Conservation (phyloP, 2,888 invertebrate genomes). For the Pteria penguin region DNA sequence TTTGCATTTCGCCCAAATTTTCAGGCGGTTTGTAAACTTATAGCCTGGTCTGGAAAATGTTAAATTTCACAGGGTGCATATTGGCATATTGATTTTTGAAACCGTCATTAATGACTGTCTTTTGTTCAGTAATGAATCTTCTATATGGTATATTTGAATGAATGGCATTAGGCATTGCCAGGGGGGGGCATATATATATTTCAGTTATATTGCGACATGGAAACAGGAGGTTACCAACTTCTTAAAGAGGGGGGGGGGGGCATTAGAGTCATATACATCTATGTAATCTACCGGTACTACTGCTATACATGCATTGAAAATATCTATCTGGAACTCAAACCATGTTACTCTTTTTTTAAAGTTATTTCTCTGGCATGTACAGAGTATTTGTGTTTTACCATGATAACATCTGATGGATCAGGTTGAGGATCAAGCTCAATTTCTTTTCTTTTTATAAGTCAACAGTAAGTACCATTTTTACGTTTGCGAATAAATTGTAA, state of each 20-base stretch:
- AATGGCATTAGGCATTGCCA: slow-evolving; percentile 6
- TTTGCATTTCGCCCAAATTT: too few species aligned
- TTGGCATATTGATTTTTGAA: not conserved
- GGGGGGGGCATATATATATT: too few species aligned
- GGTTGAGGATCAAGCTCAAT: slow-evolving; percentile 9
- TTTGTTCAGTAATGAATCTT: not conserved
- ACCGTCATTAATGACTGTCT: not conserved
- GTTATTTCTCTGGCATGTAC: not conserved
- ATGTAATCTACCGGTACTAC: slow-evolving; percentile 16
- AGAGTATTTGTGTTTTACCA: slow-evolving; percentile 7
- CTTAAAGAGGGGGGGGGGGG: too few species aligned
- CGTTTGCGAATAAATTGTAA: not conserved
- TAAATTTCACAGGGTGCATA: too few species aligned
- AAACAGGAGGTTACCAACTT: too few species aligned
- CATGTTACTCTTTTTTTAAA: slow-evolving; percentile 22
- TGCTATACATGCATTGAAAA: not conserved
- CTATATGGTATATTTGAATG: slow-evolving; percentile 1
- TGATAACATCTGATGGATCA: not conserved
- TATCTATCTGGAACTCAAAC: not conserved
- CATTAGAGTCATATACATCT: not conserved
- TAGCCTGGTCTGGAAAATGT: not conserved
- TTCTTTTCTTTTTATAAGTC: slow-evolving; percentile 2
- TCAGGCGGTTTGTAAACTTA: not conserved
- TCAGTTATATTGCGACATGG: too few species aligned
- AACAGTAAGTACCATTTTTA: not conserved